Conservation (phyloP, 2,113 vertebrate genomes). For the Rhinoderma darwinii region DNA sequence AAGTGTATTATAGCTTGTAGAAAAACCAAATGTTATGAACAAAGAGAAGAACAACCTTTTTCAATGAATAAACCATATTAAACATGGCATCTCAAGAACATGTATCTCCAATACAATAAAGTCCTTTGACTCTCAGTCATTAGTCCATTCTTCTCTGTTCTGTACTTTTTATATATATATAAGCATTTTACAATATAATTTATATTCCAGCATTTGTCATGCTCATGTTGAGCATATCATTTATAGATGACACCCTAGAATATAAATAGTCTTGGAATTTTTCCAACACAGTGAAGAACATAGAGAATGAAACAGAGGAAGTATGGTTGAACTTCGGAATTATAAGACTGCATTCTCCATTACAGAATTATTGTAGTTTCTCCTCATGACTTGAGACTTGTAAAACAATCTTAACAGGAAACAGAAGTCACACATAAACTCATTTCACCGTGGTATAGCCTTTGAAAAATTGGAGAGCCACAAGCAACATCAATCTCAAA, state of each 20-base stretch:
- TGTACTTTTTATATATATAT: neutral
- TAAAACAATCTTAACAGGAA: constrained; percentile 2
- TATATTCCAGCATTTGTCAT: neutral
- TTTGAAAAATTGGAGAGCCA: neutral
- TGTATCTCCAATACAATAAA: neutral
- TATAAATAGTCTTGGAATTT: constrained; percentile 25
- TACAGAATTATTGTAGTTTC: constrained; percentile 2
- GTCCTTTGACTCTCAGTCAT: too few species aligned
- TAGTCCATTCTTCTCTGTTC: too few species aligned
- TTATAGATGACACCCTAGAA: neutral
- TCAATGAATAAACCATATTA: too few species aligned
- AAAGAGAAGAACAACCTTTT: too few species aligned
- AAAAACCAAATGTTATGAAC: too few species aligned
- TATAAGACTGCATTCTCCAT: neutral
- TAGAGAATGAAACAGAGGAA: constrained; percentile 36
- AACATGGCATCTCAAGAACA: neutral
- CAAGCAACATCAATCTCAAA: neutral
- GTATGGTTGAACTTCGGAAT: constrained; percentile 30
- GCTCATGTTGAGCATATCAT: neutral
- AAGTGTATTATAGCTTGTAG: too few species aligned
- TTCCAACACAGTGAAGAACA: constrained; percentile 9
- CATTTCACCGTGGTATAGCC: constrained; percentile 12
- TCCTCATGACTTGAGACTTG: constrained; percentile 13
- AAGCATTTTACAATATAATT: neutral
- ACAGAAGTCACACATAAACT: constrained; percentile 11